Evolutionary conservation across 2,888 invertebrate genomes (phyloP).

Genomic region (Drosophila limbata): DNA sequence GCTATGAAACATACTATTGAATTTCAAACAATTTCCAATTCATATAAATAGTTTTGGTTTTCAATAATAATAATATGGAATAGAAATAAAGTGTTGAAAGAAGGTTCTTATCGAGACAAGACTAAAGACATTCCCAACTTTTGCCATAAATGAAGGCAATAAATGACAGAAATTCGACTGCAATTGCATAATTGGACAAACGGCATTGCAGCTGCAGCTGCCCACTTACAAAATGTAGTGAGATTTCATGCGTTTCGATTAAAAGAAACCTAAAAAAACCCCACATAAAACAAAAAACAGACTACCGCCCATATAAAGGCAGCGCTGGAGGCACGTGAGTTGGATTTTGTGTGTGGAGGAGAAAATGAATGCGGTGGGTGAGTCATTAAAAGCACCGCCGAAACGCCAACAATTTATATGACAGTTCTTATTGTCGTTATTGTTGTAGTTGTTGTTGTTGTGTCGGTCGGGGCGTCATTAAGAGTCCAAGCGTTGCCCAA

Average conservation of each 20-base stretch:
- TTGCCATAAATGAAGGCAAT: slow-evolving; percentile 69
- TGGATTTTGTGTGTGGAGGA: slow-evolving; percentile 11
- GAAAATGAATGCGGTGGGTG: slow-evolving; percentile 33
- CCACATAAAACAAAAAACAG: neutral
- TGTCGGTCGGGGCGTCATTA: slow-evolving; percentile 62
- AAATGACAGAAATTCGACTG: slow-evolving; percentile 40
- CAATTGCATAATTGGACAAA: slow-evolving; percentile 50
- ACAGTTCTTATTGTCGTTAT: slow-evolving; percentile 47
- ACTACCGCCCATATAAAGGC: slow-evolving; percentile 62
- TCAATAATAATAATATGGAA: neutral
- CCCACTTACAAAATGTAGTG: slow-evolving; percentile 48
- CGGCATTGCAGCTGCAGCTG: slow-evolving; percentile 53
- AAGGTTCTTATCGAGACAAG: neutral
- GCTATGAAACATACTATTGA: no score
- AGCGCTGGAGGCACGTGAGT: slow-evolving; percentile 66
- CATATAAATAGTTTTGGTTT: neutral
- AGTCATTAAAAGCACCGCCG: slow-evolving; percentile 76
- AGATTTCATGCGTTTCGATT: slow-evolving; percentile 63
- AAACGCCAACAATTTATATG: slow-evolving; percentile 68
- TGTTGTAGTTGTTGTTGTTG: slow-evolving; percentile 21
- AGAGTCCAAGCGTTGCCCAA: slow-evolving; percentile 59
- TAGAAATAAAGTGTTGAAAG: neutral
- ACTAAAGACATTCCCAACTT: slow-evolving; percentile 45
- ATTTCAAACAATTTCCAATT: no score
- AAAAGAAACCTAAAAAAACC: neutral